phyloP scores from a whole-genome alignment of 1,140 invertebrate genomes.

The Scaptomyza graminum region DNA sequence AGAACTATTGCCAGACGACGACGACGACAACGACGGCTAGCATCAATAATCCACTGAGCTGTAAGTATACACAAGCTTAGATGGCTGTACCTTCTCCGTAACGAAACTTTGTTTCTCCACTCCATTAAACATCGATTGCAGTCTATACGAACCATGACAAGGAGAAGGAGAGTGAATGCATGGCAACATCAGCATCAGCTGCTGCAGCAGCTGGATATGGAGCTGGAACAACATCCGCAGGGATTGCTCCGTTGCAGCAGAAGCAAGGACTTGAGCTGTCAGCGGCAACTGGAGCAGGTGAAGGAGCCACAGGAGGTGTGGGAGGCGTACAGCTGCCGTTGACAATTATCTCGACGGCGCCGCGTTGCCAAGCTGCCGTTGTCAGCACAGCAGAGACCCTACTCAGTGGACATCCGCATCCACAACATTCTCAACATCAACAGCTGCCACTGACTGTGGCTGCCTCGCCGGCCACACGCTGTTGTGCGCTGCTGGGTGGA shows the following conservation, averaged over 20 bases:
- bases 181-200: slow-evolving; percentile 50
- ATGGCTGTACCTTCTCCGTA: neutral
- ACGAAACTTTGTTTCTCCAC: neutral
- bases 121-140: slow-evolving; percentile 42
- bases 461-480: slow-evolving; percentile 75
- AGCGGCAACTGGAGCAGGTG: slow-evolving; percentile 11
- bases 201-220: slow-evolving; percentile 38
- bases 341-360: slow-evolving; percentile 82
- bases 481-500: slow-evolving; percentile 60
- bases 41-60: slow-evolving; percentile 85
- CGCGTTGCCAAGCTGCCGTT: slow-evolving; percentile 66
- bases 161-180: slow-evolving; percentile 78
- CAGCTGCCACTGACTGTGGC: slow-evolving; percentile 59
- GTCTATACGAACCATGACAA: slow-evolving; percentile 83
- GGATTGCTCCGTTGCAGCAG: slow-evolving; percentile 45
- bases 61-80: slow-evolving; percentile 84
- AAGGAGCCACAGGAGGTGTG: slow-evolving; percentile 1
- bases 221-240: slow-evolving; percentile 20
- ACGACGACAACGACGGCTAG: slow-evolving; percentile 57
- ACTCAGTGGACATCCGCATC: slow-evolving; percentile 54
- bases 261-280: slow-evolving; percentile 69
- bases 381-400: slow-evolving; percentile 64
- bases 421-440: slow-evolving; percentile 25
- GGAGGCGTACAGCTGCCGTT: slow-evolving; percentile 71
- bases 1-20: slow-evolving; percentile 83